Conservation (phyloP, 2,113 vertebrate species). For the Martes martes region DNA sequence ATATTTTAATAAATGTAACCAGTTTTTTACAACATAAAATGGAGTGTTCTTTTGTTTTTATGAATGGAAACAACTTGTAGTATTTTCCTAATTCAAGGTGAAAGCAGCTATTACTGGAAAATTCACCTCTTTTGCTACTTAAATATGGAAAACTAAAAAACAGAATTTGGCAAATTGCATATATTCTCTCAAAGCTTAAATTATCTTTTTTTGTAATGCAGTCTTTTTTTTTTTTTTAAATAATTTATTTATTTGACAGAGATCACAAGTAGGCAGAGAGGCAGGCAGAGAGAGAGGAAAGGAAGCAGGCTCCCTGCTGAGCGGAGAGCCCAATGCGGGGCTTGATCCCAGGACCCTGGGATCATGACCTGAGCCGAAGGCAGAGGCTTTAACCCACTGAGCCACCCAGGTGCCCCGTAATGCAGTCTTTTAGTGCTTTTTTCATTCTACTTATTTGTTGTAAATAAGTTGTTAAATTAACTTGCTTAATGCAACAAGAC, state of each 20-base stretch:
- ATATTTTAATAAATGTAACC: conserved; percentile 3
- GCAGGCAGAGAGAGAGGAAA: too few species aligned
- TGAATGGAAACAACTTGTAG: not conserved
- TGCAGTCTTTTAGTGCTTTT: not conserved
- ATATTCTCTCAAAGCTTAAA: not conserved
- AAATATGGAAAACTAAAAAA: not conserved
- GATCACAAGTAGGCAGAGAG: too few species aligned
- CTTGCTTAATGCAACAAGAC: not conserved
- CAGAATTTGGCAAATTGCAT: not conserved
- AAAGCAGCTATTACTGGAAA: conserved; percentile 21
- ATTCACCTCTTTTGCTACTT: not conserved
- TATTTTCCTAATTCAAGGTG: conserved; percentile 2
- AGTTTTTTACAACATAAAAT: not conserved
- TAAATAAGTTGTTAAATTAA: not conserved
- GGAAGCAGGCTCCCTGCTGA: too few species aligned
- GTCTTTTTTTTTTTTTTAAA: not conserved
- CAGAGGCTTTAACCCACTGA: too few species aligned
- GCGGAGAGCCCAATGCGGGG: too few species aligned
- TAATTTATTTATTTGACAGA: too few species aligned
- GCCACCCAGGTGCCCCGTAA: not conserved
- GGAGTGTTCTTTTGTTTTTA: not conserved
- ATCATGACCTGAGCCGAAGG: too few species aligned
- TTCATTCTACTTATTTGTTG: not conserved
- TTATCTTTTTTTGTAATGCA: conserved; percentile 19
- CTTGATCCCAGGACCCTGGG: too few species aligned